These are phyloP conservation scores for Myiozetetes cayanensis DNA, from an alignment of 2,113 vertebrate genomes.

Conservation along the genomic window DNA sequence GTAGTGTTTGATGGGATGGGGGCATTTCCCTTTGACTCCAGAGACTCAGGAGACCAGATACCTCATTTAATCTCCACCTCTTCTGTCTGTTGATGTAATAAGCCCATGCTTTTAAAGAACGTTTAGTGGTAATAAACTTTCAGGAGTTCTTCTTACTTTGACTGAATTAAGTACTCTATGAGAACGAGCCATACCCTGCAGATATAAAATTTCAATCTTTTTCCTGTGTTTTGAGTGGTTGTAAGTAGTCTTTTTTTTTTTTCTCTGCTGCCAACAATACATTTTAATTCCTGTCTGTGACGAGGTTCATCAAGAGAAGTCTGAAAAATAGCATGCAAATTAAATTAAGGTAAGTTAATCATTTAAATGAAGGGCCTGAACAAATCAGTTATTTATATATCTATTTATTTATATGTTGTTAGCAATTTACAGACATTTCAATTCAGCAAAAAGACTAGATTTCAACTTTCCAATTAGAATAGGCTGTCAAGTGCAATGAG, in stretches of 20 bases:
- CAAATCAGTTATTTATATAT: conserved; percentile 4
- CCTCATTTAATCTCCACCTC: conserved; percentile 45
- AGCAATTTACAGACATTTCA: background rate
- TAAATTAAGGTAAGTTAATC: conserved; percentile 11
- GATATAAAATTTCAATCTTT: background rate
- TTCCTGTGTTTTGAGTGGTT: background rate
- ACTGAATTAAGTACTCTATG: background rate
- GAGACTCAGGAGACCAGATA: background rate
- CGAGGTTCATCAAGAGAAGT: background rate
- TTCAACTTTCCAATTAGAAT: conserved; percentile 42
- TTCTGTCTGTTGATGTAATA: conserved; percentile 12
- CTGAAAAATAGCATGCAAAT: background rate
- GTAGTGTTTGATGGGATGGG: conserved; percentile 29
- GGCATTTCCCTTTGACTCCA: conserved; percentile 15
- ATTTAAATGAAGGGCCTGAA: background rate
- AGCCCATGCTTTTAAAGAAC: conserved; percentile 22
- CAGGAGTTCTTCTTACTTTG: background rate
- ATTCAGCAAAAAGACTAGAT: background rate
- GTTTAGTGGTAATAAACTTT: conserved; percentile 22
- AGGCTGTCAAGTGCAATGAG: background rate
- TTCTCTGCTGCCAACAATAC: background rate
- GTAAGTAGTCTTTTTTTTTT: background rate
- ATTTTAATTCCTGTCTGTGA: background rate
- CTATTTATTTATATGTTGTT: background rate
- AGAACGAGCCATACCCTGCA: background rate